These are phyloP conservation scores for Petrolisthes manimaculis DNA, from an alignment of 2,888 invertebrate genomes.

Conservation along the genomic window DNA sequence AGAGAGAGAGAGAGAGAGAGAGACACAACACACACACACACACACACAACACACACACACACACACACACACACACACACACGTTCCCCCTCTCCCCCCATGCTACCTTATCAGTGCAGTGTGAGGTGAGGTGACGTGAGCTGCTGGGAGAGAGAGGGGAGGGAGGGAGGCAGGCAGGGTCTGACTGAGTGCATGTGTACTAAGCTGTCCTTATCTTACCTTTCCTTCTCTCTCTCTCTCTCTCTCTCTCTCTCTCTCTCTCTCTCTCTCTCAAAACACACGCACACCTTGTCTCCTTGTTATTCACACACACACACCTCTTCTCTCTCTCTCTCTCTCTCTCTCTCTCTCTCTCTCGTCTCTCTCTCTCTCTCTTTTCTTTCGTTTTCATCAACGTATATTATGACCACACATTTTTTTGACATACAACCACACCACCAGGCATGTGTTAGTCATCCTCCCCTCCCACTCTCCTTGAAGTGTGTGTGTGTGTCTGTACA, in stretches of 20 bases:
- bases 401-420: neutral
- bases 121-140: no score
- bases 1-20: no score
- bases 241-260: neutral
- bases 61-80: no score
- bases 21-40: no score
- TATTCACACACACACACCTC: no score
- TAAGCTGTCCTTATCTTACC: neutral
- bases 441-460: neutral
- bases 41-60: no score
- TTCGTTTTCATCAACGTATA: neutral
- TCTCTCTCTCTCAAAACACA: no score
- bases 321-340: neutral
- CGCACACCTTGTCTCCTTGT: no score
- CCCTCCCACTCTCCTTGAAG: neutral
- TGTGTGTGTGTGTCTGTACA: neutral
- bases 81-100: no score
- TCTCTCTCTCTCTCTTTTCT: neutral
- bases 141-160: no score
- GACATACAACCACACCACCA: neutral
- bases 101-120: no score
- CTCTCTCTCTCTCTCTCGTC: neutral
- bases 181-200: neutral
- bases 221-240: no score
- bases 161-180: neutral